phyloP scores from a whole-genome alignment of 2,797 vertebrate species.

The Pseudochirops corinnae region DNA sequence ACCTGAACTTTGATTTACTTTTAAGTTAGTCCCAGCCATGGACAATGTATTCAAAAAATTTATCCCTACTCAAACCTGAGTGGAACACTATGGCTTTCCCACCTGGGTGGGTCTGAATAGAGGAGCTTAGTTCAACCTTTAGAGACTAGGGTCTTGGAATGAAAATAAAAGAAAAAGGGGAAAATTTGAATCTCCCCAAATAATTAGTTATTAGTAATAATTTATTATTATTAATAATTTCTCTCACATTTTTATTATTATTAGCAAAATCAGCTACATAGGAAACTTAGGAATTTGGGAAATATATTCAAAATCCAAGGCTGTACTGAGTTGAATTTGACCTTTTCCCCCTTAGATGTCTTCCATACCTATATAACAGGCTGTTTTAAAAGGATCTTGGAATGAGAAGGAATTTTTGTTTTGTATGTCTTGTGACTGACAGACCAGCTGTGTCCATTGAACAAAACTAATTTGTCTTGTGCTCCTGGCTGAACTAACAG shows the following conservation, averaged over 20 bases:
- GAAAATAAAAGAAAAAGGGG: too few species aligned
- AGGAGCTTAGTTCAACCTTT: neutral
- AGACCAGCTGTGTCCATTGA: constrained; percentile 66
- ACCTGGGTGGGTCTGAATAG: neutral
- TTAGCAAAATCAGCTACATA: neutral
- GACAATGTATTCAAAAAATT: neutral
- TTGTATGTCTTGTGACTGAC: constrained; percentile 58
- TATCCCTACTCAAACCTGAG: neutral
- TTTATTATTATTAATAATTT: too few species aligned
- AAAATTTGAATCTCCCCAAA: too few species aligned
- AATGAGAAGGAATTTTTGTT: neutral
- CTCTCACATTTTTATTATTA: neutral
- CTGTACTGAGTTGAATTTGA: neutral
- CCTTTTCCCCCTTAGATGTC: neutral
- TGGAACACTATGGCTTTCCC: neutral
- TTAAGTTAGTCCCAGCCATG: too few species aligned
- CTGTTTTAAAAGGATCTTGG: neutral
- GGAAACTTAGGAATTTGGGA: constrained; percentile 36
- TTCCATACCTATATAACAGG: neutral
- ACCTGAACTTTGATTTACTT: neutral
- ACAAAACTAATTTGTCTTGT: constrained; percentile 69
- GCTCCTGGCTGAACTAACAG: constrained; percentile 65
- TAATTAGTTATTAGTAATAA: too few species aligned
- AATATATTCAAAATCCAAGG: neutral
- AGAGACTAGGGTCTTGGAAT: too few species aligned